Evolutionary conservation across 2,888 invertebrate genomes (phyloP), one percentile per base, ranked within the genome.

Genomic region (Belgica antarctica): DNA sequence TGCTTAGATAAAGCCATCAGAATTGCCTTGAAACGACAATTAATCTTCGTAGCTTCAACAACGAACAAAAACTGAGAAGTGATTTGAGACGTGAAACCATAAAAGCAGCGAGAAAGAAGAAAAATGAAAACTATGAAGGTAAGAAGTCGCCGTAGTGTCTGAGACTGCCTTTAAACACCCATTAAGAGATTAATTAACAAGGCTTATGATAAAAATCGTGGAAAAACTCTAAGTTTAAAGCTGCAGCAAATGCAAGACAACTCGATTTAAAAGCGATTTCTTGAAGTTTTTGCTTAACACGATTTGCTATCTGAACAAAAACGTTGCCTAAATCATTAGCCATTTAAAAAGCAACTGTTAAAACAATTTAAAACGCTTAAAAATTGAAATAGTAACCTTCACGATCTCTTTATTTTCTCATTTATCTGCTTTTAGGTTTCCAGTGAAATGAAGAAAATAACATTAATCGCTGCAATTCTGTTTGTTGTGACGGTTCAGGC

Each of bases 91-190:
- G 41, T n/a, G 41, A 41, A 41, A 15, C 10, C 41, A 41, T 10
- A 12, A 41, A 31, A 41, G 41, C n/a, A 41, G n/a, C 41, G 41
- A 2, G 41, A 12, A 41, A 41, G 31, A 31, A 31, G 41, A 12
- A n/a, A n/a, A 41, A n/a, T 10, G 41, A 41, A 41, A 41, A 22
- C 8, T 12, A 52, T 19, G 52, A 52, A 52, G 22, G 52, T 52
- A 52, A 52, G n/a, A 1, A 34, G 62, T 34, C 63, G 63, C 24
- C 63, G 34, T 25, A 63, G 41, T 63, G 63, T 63, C 63, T 63
- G 24, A n/a, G n/a, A n/a, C n/a, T n/a, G n/a, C n/a, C n/a, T n/a
- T n/a, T n/a, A n/a, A n/a, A n/a, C n/a, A n/a, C n/a, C n/a, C n/a
- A n/a, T n/a, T n/a, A n/a, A n/a, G n/a, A n/a, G n/a, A n/a, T n/a